Conservation (phyloP, 2,797 vertebrate species). For the Telmatherina bonti region DNA sequence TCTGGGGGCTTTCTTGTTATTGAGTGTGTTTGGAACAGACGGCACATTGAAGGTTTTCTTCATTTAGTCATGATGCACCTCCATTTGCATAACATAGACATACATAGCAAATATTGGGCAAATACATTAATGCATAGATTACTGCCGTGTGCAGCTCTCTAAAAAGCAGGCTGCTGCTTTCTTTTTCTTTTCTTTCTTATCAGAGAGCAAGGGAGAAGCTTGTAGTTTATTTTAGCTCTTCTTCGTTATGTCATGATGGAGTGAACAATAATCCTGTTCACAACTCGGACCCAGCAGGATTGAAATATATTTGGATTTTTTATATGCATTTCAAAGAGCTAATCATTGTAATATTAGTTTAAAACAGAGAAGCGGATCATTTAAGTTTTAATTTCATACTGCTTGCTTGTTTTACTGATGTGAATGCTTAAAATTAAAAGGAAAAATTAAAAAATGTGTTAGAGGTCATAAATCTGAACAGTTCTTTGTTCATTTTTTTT, state of each 20-base stretch:
- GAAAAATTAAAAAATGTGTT: too few relatives aligned
- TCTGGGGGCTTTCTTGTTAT: conserved; percentile 78
- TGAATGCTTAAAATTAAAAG: too few relatives aligned
- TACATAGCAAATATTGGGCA: conserved; percentile 41
- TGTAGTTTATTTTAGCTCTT: neutral
- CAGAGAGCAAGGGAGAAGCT: neutral
- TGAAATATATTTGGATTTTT: neutral
- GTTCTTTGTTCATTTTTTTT: neutral
- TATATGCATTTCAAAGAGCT: neutral
- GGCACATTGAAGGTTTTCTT: conserved; percentile 76
- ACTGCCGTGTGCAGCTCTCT: conserved; percentile 32
- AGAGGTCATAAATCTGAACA: too few relatives aligned
- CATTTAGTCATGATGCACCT: conserved; percentile 61
- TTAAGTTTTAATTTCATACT: neutral
- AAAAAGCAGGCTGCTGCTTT: neutral
- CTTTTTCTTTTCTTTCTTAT: neutral
- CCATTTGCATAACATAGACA: conserved; percentile 76
- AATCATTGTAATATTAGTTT: neutral
- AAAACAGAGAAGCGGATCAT: neutral
- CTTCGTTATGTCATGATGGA: neutral
- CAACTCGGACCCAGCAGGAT: neutral
- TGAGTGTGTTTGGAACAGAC: conserved; percentile 75
- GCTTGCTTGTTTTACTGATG: neutral
- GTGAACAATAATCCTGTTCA: neutral
- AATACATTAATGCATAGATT: conserved; percentile 55